Evolutionary conservation across 1,140 invertebrate species (phyloP), one percentile per base, ranked within the genome.

Genomic region (Drosophila repleta): DNA sequence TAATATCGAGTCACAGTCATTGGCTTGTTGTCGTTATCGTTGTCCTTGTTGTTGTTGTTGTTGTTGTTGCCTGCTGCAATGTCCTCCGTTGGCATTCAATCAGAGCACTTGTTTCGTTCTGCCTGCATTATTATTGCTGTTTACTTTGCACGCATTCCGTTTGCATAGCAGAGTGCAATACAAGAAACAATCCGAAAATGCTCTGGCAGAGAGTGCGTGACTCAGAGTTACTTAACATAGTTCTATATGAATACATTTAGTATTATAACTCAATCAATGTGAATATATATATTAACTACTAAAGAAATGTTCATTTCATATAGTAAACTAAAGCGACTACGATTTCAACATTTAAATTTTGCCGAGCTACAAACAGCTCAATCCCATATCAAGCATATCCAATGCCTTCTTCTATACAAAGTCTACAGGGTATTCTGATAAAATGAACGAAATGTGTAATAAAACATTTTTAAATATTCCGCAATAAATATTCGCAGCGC

Each of bases 71-170:
- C 29, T 6, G 51, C 8, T 57, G 21, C 52, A 66, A 48, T 49
- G 0, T 39, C 32, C 61, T 32, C 43, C 43, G 48, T 53, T 55
- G 18, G 43, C 65, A 56, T 73, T 62, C 48, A 68, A 73, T 62
- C 35, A 51, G 43, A 21, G 57, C 69, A 48, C 41, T 58, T 64
- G 52, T 63, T 63, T 57, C 39, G 32, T 35, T 67, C 46, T 46
- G 67, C n/a, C 45, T 35, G 45, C 67, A 51, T 58, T 57, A 43
- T 58, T 71, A 65, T 58, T 58, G 45, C 68, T 71, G 45, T 64
- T 71, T 71, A 37, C 35, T 57, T 71, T 71, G 53, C 61, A 71
- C 46, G 53, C 61, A 65, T 71, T 71, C 62, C 53, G n/a, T 37
- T 53, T 46, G 57, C 65, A 60, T 60, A 62, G 11, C 29, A 35